Evolutionary conservation across 1,140 invertebrate genomes (phyloP).

Genomic region (Muscidifurax raptorellus): DNA sequence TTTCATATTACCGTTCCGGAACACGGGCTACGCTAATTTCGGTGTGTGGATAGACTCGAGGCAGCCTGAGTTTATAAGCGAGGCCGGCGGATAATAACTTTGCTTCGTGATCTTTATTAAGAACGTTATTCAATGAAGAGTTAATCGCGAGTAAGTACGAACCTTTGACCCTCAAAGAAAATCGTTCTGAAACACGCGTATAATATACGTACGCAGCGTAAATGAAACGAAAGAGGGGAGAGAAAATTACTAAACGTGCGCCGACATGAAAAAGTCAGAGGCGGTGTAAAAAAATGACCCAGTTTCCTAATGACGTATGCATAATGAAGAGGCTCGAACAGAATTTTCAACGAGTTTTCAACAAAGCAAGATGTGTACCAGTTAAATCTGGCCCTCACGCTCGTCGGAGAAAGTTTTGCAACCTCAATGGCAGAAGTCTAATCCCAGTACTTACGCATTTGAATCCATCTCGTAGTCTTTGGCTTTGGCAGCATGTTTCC

Average conservation of each 20-base stretch:
- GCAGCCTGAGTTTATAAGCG: background rate
- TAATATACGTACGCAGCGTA: background rate
- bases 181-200: background rate
- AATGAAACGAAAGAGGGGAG: background rate
- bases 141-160: background rate
- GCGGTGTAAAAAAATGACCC: background rate
- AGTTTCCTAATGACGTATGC: background rate
- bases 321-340: background rate
- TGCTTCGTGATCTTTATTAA: background rate
- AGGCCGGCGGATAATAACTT: background rate
- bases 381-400: background rate
- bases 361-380: background rate
- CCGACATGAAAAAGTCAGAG: background rate
- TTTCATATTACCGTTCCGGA: constrained; percentile 14
- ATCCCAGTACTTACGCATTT: constrained; percentile 75
- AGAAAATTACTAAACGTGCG: no score
- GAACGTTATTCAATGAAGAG: background rate
- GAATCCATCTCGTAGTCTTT: constrained; percentile 95
- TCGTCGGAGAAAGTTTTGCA: background rate
- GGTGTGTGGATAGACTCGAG: no score
- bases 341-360: constrained; percentile 32
- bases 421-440: background rate
- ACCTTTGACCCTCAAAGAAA: background rate
- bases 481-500: constrained; percentile 88
- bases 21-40: background rate